phyloP scores from a whole-genome alignment of 1,140 invertebrate species.

The Drosophila ogumai region DNA sequence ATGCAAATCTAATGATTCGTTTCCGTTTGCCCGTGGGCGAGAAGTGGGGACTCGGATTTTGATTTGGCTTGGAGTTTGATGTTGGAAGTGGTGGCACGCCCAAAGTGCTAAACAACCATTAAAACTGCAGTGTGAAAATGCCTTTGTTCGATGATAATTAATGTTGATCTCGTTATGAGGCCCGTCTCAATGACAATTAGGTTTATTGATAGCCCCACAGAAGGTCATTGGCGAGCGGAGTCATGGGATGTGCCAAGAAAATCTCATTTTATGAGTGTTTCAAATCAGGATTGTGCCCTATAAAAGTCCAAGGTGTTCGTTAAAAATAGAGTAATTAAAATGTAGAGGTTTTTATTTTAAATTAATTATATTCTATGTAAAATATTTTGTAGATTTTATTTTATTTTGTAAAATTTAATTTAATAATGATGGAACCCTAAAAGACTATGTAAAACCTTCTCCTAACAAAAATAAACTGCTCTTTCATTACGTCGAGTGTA shows the following conservation, averaged over 20 bases:
- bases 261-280: neutral
- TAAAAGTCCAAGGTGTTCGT: neutral
- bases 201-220: slow-evolving; percentile 20
- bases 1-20: slow-evolving; percentile 51
- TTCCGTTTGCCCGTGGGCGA: slow-evolving; percentile 41
- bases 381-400: no score
- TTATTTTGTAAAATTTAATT: no score
- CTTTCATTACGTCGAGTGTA: no score
- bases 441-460: no score
- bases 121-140: slow-evolving; percentile 41
- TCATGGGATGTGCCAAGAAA: slow-evolving; percentile 7
- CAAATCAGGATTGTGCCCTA: neutral
- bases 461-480: no score
- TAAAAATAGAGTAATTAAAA: neutral
- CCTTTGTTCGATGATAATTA: slow-evolving; percentile 47
- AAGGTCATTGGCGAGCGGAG: slow-evolving; percentile 19
- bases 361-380: neutral
- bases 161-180: slow-evolving; percentile 46
- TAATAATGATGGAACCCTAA: no score
- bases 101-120: slow-evolving; percentile 47
- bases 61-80: neutral
- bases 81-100: slow-evolving; percentile 26
- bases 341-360: neutral
- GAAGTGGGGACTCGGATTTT: neutral
- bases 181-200: slow-evolving; percentile 27